phyloP scores from a whole-genome alignment of 2,888 invertebrate species.

The Sesia apiformis region DNA sequence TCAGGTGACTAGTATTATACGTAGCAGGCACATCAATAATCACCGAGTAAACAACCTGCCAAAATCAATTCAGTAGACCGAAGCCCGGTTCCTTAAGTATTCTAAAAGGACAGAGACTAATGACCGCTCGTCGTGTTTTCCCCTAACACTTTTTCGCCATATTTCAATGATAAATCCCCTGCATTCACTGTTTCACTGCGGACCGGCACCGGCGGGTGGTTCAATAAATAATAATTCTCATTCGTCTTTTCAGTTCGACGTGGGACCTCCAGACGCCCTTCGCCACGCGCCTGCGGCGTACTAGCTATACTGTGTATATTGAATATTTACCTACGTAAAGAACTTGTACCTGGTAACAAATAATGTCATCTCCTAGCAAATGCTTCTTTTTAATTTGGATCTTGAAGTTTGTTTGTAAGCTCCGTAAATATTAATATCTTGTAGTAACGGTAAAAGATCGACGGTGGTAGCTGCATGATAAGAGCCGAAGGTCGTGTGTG shows the following conservation, averaged over 20 bases:
- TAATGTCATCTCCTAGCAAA: too few species aligned
- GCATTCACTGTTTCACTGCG: slow-evolving; percentile 24
- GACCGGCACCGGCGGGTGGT: slow-evolving; percentile 6
- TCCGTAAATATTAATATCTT: too few species aligned
- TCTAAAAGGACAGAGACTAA: neutral
- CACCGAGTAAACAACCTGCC: too few species aligned
- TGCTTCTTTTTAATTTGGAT: too few species aligned
- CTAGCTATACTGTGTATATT: neutral
- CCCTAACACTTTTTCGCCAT: slow-evolving; percentile 10
- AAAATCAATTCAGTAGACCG: too few species aligned
- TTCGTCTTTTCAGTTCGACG: slow-evolving; percentile 33
- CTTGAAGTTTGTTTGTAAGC: too few species aligned
- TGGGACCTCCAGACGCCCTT: slow-evolving; percentile 54
- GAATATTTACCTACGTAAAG: neutral
- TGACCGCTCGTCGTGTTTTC: neutral
- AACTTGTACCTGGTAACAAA: too few species aligned
- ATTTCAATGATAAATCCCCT: slow-evolving; percentile 29
- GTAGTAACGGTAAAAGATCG: neutral
- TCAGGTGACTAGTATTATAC: too few species aligned
- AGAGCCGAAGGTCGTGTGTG: neutral
- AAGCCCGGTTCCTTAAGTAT: too few species aligned
- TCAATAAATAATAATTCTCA: slow-evolving; percentile 45
- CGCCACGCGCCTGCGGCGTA: slow-evolving; percentile 5
- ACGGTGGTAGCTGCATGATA: neutral
- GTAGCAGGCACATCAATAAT: too few species aligned